phyloP scores from a whole-genome alignment of 1,140 invertebrate species.

The Cepaea nemoralis region DNA sequence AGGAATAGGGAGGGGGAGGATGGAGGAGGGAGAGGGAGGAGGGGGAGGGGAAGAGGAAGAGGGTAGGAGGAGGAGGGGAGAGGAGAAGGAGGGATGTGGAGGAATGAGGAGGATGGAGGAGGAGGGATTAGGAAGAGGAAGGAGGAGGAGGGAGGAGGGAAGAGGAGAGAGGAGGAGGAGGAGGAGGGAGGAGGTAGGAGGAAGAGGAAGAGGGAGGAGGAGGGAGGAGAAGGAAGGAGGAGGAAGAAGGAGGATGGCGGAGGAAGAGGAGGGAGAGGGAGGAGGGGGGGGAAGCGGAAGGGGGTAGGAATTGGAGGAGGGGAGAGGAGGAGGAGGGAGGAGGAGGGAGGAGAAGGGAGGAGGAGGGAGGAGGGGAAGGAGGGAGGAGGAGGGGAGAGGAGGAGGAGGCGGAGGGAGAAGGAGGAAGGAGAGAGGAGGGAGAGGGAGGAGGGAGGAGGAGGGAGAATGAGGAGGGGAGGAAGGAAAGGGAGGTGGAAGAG shows the following conservation, averaged over 20 bases:
- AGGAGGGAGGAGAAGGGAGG: not conserved
- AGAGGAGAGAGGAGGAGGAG: not conserved
- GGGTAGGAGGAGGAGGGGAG: no score
- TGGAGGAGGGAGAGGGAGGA: no score
- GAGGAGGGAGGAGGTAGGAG: not conserved
- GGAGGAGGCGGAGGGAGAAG: no score
- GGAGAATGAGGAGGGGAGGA: no score
- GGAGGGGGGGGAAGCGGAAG: no score
- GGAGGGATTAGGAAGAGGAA: not conserved
- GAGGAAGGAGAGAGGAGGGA: not conserved
- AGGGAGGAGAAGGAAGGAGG: not conserved
- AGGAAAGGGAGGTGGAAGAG: not conserved
- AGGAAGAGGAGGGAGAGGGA: no score
- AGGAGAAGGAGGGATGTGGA: no score
- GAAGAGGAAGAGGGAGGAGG: no score
- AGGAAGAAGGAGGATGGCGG: not conserved
- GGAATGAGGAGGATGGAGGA: no score
- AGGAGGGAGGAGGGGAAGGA: not conserved
- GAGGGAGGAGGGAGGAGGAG: conserved; percentile 1
- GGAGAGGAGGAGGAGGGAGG: not conserved
- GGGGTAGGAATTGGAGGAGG: no score
- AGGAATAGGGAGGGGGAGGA: no score
- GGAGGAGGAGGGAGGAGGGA: conserved; percentile 1
- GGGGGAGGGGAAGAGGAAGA: no score
- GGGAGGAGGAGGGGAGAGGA: not conserved